Evolutionary conservation across 1,140 invertebrate genomes (phyloP), one percentile per base, ranked within the genome.

Genomic region (Habropoda laboriosa): DNA sequence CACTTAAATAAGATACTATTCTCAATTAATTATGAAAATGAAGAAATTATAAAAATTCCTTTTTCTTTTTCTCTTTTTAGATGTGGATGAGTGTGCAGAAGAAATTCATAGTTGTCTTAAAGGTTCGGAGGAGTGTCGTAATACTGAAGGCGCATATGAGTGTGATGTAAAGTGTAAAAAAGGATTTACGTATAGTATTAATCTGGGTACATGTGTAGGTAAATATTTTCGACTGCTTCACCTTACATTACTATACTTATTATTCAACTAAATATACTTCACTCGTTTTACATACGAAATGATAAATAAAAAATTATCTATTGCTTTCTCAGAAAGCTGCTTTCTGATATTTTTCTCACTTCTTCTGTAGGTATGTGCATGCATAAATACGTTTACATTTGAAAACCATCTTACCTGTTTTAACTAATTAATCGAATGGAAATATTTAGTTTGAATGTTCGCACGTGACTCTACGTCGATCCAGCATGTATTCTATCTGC

Each of bases 101-200:
- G 88, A 87, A 24, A 89, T 92, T 38, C 88, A 92, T 66, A 90
- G 90, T 35, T 92, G 92, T 64, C 75, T 92, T n/a, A 72, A 88
- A 35, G 91, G 90, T 53, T 88, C 87, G 7, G 93, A 94, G 77
- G 87, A 71, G n/a, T 95, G 94, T 77, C 87, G 91, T 63, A 95
- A 95, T 80, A 94, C 89, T 13, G 90, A 93, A 38, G 94, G 94
- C 10, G 93, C 92, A 45, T 95, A 94, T 64, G 91, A 92, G 32
- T 95, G 95, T 88, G 88, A 91, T 60, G 78, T 91, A 27, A 94
- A 94, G 85, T 97, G 96, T 85, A 94, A 94, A 3, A 94, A 95
- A 47, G 96, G 96, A 10, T 96, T 95, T 87, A 94, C 94, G 72
- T 95, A 94, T 51, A 94, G 94, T 82, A 77, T 91, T 3, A 80